Evolutionary conservation across 2,113 vertebrate species (phyloP), one percentile per base, ranked within the genome.

Genomic region (Mormyrus iriodes): DNA sequence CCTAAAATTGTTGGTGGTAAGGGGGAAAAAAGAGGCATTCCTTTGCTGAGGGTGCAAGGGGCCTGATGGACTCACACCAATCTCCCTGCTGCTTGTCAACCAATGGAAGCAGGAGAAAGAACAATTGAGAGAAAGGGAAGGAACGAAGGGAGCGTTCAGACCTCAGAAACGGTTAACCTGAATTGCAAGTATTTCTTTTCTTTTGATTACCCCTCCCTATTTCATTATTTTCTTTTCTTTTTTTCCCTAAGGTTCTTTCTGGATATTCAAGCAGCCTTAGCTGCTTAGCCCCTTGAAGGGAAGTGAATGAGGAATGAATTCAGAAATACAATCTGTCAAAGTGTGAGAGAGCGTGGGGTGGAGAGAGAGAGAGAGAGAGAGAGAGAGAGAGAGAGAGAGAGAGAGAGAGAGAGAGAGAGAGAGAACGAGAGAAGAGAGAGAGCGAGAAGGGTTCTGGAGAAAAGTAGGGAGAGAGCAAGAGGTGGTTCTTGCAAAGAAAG

Each of bases 1-100:
- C 94, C 93, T 93, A 92, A 94, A 94, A 93, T 94, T 91, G 92
- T 92, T 94, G 91, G 91, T 90, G 92, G 91, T 92, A 91, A 90
- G 73, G 89, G 91, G 90, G 91, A 89, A 91, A 91, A 91, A 91
- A 88, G 69, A 76, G 91, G 90, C 91, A 92, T 90, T 89, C 82
- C 2, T 12, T 90, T 88, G 90, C 55, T 91, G 52, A 88, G 89
- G 88, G 91, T 84, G 92, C 39, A 87, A 87, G 89, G 89, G 91
- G 91, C 0, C 73, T 79, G 15, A 92, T 90, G 91, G 92, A 89
- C 89, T 90, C 48, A 87, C 73, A 91, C 69, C 9, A 27, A 88
- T 90, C 73, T 86, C 42, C 46, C 44, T 58, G 91, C 90, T 61
- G 82, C 46, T 84, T 88, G 42, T 52, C 42, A 51, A 21, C 39